Percentiles rank a stretch among this genome's conserved stretches.
These are phyloP conservation scores for Lycaon pictus DNA, from an alignment of 2,113 vertebrate genomes.

Conservation along the genomic window DNA sequence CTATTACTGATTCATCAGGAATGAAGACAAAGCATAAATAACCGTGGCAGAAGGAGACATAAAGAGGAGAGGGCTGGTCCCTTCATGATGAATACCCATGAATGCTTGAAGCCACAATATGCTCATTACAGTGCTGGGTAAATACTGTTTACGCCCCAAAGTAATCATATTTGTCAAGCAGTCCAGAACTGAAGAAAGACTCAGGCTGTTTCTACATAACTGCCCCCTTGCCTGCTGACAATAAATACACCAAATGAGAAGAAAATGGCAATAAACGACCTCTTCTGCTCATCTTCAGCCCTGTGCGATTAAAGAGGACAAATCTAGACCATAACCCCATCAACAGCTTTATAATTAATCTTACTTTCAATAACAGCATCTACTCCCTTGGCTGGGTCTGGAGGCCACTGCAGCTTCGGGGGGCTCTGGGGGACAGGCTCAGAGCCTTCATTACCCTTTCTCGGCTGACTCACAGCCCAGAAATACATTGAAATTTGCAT, in stretches of 20 bases:
- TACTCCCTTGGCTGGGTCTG: neutral
- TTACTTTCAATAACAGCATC: neutral
- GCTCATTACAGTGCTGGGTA: neutral
- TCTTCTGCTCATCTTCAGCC: neutral
- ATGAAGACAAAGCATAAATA: neutral
- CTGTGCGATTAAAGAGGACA: conserved; percentile 26
- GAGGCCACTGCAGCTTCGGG: neutral
- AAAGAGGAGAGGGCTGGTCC: neutral
- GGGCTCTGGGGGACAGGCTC: rapidly evolving
- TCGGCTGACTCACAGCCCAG: neutral
- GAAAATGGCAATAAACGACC: neutral
- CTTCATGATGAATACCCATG: rapidly evolving
- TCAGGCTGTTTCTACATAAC: neutral
- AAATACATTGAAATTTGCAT: neutral
- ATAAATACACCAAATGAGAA: conserved; percentile 41
- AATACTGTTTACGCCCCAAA: neutral
- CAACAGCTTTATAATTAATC: neutral
- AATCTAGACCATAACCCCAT: neutral
- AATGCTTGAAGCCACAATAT: rapidly evolving
- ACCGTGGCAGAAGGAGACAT: neutral
- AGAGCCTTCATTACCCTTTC: neutral
- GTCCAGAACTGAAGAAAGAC: neutral
- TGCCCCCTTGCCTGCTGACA: conserved; percentile 16
- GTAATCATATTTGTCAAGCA: conserved; percentile 6
- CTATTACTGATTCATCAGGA: neutral